Percentiles rank a stretch among this genome's conserved stretches.
Evolutionary conservation across 2,797 vertebrate genomes (phyloP).

Genomic region (Borostomias antarcticus): DNA sequence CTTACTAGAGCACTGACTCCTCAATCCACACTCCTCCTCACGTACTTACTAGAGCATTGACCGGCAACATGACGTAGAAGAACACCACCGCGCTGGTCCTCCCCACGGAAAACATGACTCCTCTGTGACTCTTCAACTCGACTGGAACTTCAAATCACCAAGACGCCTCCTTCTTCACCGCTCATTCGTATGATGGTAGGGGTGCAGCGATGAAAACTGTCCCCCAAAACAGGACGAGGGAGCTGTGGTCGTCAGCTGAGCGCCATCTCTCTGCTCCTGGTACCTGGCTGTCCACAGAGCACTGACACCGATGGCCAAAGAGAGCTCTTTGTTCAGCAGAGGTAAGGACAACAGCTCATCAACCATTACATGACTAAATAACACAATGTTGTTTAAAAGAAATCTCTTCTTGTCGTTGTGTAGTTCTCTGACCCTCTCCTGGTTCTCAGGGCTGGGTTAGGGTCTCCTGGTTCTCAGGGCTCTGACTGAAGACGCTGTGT

Average conservation of each 20-base stretch:
- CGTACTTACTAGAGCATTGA: slow-evolving; percentile 66
- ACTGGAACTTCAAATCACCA: slow-evolving; percentile 8
- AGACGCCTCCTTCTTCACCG: slow-evolving; percentile 25
- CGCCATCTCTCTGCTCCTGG: slow-evolving; percentile 35
- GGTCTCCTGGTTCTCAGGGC: slow-evolving; percentile 17
- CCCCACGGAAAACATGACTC: slow-evolving; percentile 47
- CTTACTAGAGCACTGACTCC: slow-evolving; percentile 65
- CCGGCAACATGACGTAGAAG: slow-evolving; percentile 47
- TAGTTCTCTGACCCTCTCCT: too few species aligned
- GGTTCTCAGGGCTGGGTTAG: neutral
- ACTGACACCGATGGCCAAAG: too few species aligned
- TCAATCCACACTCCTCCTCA: neutral
- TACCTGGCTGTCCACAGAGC: neutral
- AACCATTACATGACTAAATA: too few species aligned
- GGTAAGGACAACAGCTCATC: too few species aligned
- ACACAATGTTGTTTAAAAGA: too few species aligned
- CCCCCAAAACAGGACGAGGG: slow-evolving; percentile 28
- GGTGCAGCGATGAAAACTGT: slow-evolving; percentile 18
- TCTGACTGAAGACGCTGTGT: too few species aligned
- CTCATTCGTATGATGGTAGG: slow-evolving; percentile 18
- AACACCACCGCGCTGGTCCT: slow-evolving; percentile 43
- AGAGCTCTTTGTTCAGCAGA: too few species aligned
- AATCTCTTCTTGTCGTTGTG: too few species aligned
- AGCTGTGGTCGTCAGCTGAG: slow-evolving; percentile 19
- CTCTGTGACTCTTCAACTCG: slow-evolving; percentile 3